These are phyloP conservation scores for Drosophila setosimentum DNA, from an alignment of 2,888 invertebrate species.

Conservation along the genomic window DNA sequence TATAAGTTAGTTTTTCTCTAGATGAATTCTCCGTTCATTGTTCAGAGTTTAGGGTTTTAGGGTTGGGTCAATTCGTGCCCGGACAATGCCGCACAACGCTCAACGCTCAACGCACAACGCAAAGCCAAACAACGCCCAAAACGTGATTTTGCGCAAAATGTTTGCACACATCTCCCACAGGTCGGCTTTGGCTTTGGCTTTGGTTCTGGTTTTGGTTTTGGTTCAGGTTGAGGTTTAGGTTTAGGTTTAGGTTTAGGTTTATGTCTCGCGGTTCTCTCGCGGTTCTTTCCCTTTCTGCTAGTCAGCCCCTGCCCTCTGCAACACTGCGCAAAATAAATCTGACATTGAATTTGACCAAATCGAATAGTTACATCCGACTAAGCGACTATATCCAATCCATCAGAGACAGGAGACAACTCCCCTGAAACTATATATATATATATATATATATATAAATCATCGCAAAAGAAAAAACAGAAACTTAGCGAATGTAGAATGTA, in stretches of 20 bases:
- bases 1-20: conserved; percentile 69
- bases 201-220: conserved; percentile 23
- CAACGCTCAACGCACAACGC: conserved; percentile 58
- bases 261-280: conserved; percentile 31
- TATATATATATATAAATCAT: too few relatives aligned
- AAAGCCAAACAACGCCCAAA: conserved; percentile 77
- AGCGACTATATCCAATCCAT: too few relatives aligned
- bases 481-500: not conserved
- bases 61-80: conserved; percentile 53
- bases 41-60: conserved; percentile 32
- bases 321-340: not conserved
- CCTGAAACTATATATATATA: too few relatives aligned
- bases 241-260: conserved; percentile 21
- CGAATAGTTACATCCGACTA: too few relatives aligned
- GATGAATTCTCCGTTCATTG: conserved; percentile 38
- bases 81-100: conserved; percentile 19
- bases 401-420: too few relatives aligned
- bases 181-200: conserved; percentile 39
- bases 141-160: conserved; percentile 75
- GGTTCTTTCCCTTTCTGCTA: not conserved
- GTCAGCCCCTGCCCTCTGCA: not conserved
- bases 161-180: conserved; percentile 56
- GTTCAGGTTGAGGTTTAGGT: conserved; percentile 28
- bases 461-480: too few relatives aligned
- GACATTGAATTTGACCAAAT: too few relatives aligned